Evolutionary conservation across 1,140 invertebrate species (phyloP).

Genomic region (Chironomus tepperi): DNA sequence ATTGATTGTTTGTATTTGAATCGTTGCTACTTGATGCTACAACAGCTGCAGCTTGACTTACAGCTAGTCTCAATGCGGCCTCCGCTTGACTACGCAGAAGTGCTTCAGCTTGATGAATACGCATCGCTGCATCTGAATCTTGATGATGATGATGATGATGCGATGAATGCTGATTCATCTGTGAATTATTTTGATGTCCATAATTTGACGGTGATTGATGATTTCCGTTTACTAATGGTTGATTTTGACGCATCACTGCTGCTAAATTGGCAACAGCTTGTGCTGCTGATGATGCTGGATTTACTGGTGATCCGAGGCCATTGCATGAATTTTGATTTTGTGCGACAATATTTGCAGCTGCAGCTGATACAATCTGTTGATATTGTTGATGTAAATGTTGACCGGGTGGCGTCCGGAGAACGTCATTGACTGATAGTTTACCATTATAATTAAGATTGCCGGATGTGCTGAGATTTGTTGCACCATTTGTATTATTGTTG

Average conservation of each 20-base stretch:
- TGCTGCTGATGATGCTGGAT: slow-evolving; percentile 40
- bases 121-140: slow-evolving; percentile 55
- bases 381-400: slow-evolving; percentile 10
- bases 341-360: slow-evolving; percentile 43
- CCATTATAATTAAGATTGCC: slow-evolving; percentile 33
- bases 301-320: slow-evolving; percentile 32
- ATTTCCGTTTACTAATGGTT: slow-evolving; percentile 24
- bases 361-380: slow-evolving; percentile 24
- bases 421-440: slow-evolving; percentile 31
- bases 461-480: background rate
- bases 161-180: slow-evolving; percentile 26
- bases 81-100: slow-evolving; percentile 73
- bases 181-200: slow-evolving; percentile 25
- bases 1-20: background rate
- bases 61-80: slow-evolving; percentile 67
- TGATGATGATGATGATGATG: slow-evolving; percentile 30
- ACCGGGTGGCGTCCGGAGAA: background rate
- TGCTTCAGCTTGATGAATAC: slow-evolving; percentile 70
- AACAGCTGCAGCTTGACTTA: slow-evolving; percentile 49
- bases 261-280: slow-evolving; percentile 70
- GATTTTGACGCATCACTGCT: slow-evolving; percentile 58
- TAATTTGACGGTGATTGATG: background rate
- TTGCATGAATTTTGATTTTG: slow-evolving; percentile 46
- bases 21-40: slow-evolving; percentile 33
- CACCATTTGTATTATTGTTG: slow-evolving; percentile 10